Percentiles rank a stretch among this genome's conserved stretches.
Conservation (phyloP, 1,140 invertebrate genomes). For the Penaeus chinensis region DNA sequence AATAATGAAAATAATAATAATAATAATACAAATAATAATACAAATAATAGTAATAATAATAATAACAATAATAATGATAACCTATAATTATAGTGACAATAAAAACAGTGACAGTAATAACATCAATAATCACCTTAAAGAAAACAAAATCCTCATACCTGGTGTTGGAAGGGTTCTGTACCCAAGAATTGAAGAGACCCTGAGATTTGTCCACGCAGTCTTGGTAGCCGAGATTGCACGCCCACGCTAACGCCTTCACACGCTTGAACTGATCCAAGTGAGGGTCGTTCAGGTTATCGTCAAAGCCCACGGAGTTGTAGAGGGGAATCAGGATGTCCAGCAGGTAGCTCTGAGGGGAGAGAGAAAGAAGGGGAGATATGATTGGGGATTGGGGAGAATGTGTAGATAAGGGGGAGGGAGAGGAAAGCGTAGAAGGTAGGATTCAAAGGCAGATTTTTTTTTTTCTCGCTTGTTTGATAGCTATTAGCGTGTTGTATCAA, state of each 20-base stretch:
- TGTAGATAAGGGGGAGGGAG: not conserved
- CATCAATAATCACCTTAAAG: not conserved
- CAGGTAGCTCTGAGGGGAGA: slow-evolving; percentile 36
- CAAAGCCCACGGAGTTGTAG: slow-evolving; percentile 58
- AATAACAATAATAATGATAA: not conserved
- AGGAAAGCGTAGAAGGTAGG: too few species aligned
- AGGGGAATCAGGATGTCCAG: slow-evolving; percentile 45
- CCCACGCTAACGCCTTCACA: slow-evolving; percentile 42
- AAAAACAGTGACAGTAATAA: not conserved
- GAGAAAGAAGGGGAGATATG: not conserved
- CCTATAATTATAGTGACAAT: not conserved
- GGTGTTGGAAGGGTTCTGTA: slow-evolving; percentile 62
- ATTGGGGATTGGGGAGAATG: not conserved
- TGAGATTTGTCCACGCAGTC: slow-evolving; percentile 65
- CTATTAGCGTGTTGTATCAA: too few species aligned
- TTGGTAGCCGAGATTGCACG: slow-evolving; percentile 54
- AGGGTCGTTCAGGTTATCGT: slow-evolving; percentile 31
- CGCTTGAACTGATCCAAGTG: slow-evolving; percentile 61
- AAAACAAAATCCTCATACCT: slow-evolving; percentile 55
- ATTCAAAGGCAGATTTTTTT: too few species aligned
- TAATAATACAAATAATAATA: not conserved
- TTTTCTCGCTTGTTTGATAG: too few species aligned
- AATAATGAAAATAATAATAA: not conserved
- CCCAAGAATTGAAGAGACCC: slow-evolving; percentile 65
- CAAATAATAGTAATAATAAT: too few species aligned